phyloP scores from a whole-genome alignment of 2,113 vertebrate species.

The Perca fluviatilis region DNA sequence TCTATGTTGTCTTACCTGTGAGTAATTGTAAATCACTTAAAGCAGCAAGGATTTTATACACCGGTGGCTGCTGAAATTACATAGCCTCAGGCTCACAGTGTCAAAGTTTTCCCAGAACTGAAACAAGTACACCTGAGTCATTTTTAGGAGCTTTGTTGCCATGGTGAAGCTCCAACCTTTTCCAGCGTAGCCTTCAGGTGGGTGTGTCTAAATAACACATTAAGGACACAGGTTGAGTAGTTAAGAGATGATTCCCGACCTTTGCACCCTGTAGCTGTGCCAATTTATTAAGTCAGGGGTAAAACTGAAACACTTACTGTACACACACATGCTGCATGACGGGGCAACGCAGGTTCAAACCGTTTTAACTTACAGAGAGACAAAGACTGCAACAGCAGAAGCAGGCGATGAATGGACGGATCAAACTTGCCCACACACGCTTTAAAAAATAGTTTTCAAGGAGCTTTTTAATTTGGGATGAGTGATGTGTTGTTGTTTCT shows the following conservation, averaged over 20 bases:
- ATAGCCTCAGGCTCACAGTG: conserved; percentile 37
- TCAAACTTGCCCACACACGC: conserved; percentile 10
- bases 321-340: conserved; percentile 18
- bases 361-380: conserved; percentile 12
- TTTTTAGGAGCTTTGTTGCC: conserved; percentile 61
- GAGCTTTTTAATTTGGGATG: neutral
- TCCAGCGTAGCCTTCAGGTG: conserved; percentile 45
- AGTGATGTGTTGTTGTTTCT: conserved; percentile 7
- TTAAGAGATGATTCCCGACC: conserved; percentile 59
- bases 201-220: conserved; percentile 65
- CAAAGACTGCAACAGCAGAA: conserved; percentile 7
- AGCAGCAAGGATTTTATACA: conserved; percentile 44
- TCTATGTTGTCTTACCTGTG: neutral
- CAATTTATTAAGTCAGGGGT: conserved; percentile 69
- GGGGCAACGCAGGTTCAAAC: conserved; percentile 6
- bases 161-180: conserved; percentile 50
- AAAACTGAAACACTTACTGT: conserved; percentile 41
- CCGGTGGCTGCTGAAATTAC: conserved; percentile 48
- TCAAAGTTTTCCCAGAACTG: conserved; percentile 43
- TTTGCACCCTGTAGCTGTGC: conserved; percentile 58
- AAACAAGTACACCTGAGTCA: conserved; percentile 67
- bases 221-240: conserved; percentile 45
- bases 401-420: conserved; percentile 17
- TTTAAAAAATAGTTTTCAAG: neutral
- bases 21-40: conserved; percentile 52